Conservation (phyloP, 2,797 vertebrate species). For the Falco peregrinus region DNA sequence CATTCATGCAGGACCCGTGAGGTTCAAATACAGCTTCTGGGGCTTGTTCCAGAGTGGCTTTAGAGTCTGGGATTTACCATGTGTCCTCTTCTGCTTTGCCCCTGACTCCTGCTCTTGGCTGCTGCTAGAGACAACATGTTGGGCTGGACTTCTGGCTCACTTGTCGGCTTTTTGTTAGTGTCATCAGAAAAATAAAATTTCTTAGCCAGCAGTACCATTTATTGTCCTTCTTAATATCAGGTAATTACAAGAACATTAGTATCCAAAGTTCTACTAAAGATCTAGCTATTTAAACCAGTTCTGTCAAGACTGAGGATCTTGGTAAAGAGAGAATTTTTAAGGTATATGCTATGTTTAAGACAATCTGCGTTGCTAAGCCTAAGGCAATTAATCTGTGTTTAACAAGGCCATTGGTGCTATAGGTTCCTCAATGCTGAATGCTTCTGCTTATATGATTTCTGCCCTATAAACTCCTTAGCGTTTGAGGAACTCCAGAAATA, state of each 20-base stretch:
- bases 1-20: neutral
- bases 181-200: neutral
- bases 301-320: neutral
- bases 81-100: neutral
- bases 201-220: neutral
- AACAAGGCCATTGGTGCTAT: neutral
- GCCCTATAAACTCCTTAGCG: neutral
- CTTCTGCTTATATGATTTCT: neutral
- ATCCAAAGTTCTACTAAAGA: neutral
- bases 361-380: neutral
- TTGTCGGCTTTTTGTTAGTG: neutral
- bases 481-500: neutral
- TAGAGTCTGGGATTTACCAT: accelerated
- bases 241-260: neutral
- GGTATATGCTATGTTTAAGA: neutral
- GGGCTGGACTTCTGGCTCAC: neutral
- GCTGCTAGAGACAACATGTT: neutral
- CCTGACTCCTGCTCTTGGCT: neutral
- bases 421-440: neutral
- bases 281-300: neutral
- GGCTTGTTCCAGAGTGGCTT: neutral
- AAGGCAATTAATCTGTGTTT: neutral
- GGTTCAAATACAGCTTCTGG: neutral
- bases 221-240: neutral
- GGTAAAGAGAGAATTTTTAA: neutral